phyloP scores from a whole-genome alignment of 2,888 invertebrate species.

The Caenorhabditis drosophilae region DNA sequence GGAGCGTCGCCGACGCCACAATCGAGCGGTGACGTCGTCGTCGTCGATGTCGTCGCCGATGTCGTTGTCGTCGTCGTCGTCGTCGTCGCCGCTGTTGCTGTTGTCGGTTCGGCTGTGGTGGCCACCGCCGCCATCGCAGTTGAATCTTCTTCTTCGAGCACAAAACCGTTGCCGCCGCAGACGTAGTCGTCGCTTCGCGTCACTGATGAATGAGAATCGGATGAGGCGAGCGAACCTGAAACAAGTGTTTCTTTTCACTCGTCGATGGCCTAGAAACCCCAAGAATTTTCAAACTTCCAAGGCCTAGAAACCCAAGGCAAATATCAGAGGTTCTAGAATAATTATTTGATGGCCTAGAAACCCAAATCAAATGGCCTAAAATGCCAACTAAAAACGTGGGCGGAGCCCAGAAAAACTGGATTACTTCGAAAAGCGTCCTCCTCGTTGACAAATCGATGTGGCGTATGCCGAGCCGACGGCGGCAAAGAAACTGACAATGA shows the following conservation, averaged over 20 bases:
- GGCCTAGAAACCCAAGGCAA: too few species aligned
- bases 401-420: not conserved
- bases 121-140: not conserved
- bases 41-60: not conserved
- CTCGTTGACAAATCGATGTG: constrained; percentile 46
- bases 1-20: not conserved
- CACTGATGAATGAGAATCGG: constrained; percentile 47
- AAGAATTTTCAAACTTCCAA: too few species aligned
- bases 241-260: not conserved
- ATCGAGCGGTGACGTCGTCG: not conserved
- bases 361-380: too few species aligned
- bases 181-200: constrained; percentile 45
- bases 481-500: constrained; percentile 48
- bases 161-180: constrained; percentile 36
- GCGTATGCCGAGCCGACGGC: constrained; percentile 51
- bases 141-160: constrained; percentile 50
- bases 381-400: too few species aligned
- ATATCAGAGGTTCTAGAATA: too few species aligned
- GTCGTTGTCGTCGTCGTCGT: too few species aligned
- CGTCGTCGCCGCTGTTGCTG: too few species aligned
- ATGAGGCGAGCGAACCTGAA: constrained; percentile 38
- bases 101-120: too few species aligned
- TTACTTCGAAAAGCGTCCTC: constrained; percentile 38
- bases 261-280: too few species aligned
- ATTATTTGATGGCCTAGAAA: too few species aligned